Percentiles rank a stretch among this genome's conserved stretches.
These are phyloP conservation scores for Camelus bactrianus DNA, from an alignment of 2,113 vertebrate genomes.

Conservation along the genomic window DNA sequence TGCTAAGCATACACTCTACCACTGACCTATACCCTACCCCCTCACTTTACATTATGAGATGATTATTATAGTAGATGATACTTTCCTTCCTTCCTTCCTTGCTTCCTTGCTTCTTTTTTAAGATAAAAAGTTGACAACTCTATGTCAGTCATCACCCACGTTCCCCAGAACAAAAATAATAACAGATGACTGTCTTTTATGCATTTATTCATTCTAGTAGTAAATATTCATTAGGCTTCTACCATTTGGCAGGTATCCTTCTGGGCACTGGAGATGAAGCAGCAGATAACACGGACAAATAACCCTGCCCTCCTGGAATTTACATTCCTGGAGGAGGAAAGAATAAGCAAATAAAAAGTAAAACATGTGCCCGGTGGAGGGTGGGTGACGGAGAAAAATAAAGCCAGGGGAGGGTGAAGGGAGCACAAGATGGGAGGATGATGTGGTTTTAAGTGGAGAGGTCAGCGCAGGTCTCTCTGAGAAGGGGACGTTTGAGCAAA, in stretches of 20 bases:
- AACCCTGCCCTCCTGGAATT: too few relatives aligned
- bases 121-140: neutral
- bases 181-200: neutral
- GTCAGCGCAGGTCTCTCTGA: too few relatives aligned
- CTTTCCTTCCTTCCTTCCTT: neutral
- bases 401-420: too few relatives aligned
- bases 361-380: neutral
- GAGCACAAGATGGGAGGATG: neutral
- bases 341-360: neutral
- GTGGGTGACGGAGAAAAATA: too few relatives aligned
- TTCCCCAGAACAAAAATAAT: neutral
- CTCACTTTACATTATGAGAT: neutral
- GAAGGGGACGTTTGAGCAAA: neutral
- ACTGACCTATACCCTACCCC: too few relatives aligned
- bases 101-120: neutral
- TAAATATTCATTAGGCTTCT: neutral
- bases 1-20: too few relatives aligned
- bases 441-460: neutral
- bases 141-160: neutral
- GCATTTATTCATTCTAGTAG: neutral
- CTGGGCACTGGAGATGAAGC: neutral
- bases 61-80: too few relatives aligned
- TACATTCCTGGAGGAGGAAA: accelerated
- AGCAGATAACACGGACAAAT: accelerated
- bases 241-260: neutral